Evolutionary conservation across 37 sponge, comb jelly and placozoan genomes (phyloP), one percentile per base, ranked within the genome.

Genomic region (Haliclona indistincta): DNA sequence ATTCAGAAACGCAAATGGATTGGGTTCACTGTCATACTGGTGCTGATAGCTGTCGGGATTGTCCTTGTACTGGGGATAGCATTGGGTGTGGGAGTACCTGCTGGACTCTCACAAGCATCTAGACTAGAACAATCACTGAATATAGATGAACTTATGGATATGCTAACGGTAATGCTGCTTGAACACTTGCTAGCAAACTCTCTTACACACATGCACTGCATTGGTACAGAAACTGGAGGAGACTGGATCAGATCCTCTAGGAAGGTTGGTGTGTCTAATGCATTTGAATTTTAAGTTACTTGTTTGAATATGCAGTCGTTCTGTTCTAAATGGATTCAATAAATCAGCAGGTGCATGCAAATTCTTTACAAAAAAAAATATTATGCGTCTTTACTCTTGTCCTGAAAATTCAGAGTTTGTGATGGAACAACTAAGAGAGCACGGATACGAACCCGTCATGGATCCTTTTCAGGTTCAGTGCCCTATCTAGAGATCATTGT

Each of bases 301-400:
- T n/a, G n/a, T 28, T 60, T 7, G 23, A 54, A 32, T 29, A 34
- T 37, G 1, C 67, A 89, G 90, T 70, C 90, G 90, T 5, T 80
- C 90, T 22, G 85, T 89, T 53, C 53, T 51, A 41, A 73, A 70
- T 76, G 90, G 80, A 3, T 89, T 80, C 53, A 89, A 89, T 53
- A 58, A 39, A 35, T 84, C 85, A 41, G 90, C 90, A 63, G 90
- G 90, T 89, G 47, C 20, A 78, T 70, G 29, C 33, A 37, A 47
- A 62, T 56, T 49, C 17, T 19, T 49, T 19, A 49, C 17, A 49
- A 49, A 19, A 19, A 11, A 51, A 28, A 3, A 25, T 6, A 33
- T 4, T 7, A 11, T 11, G 30, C 11, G 30, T 8, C 5, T 32
- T 8, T 32, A 36, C 30, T 38, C 7, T 4, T 33, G 4, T 32